phyloP scores from a whole-genome alignment of 2,888 invertebrate species.

The Clostera curtula region DNA sequence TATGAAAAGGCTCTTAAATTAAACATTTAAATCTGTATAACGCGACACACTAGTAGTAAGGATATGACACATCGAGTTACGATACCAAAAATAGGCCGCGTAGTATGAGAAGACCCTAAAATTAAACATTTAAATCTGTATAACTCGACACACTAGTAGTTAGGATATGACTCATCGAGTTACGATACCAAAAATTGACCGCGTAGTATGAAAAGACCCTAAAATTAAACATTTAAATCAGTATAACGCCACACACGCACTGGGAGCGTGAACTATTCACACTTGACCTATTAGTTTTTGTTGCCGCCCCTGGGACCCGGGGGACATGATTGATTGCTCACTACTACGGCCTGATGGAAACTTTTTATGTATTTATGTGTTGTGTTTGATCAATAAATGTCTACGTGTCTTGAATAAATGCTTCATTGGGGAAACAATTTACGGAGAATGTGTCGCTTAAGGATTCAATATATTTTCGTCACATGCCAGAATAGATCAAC shows the following conservation, averaged over 20 bases:
- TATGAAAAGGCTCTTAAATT: too few species aligned
- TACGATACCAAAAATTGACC: too few species aligned
- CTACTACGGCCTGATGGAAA: slow-evolving; percentile 8
- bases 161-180: too few species aligned
- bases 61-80: too few species aligned
- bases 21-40: slow-evolving; percentile 1
- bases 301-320: slow-evolving; percentile 6
- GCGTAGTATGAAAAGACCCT: too few species aligned
- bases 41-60: too few species aligned
- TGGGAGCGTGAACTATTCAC: slow-evolving; percentile 12
- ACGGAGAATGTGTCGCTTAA: too few species aligned
- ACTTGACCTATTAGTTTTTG: slow-evolving; percentile 17
- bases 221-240: slow-evolving; percentile 1
- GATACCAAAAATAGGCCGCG: too few species aligned
- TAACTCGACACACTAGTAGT: background rate
- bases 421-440: slow-evolving; percentile 1
- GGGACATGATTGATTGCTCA: slow-evolving; percentile 17
- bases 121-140: slow-evolving; percentile 1
- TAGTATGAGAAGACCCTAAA: too few species aligned
- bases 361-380: slow-evolving; percentile 9
- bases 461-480: too few species aligned
- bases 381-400: slow-evolving; percentile 11
- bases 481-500: too few species aligned
- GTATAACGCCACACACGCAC: background rate
- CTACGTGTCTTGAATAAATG: slow-evolving; percentile 3